These are phyloP conservation scores for Athene cunicularia DNA, from an alignment of 2,113 vertebrate species.

Conservation along the genomic window DNA sequence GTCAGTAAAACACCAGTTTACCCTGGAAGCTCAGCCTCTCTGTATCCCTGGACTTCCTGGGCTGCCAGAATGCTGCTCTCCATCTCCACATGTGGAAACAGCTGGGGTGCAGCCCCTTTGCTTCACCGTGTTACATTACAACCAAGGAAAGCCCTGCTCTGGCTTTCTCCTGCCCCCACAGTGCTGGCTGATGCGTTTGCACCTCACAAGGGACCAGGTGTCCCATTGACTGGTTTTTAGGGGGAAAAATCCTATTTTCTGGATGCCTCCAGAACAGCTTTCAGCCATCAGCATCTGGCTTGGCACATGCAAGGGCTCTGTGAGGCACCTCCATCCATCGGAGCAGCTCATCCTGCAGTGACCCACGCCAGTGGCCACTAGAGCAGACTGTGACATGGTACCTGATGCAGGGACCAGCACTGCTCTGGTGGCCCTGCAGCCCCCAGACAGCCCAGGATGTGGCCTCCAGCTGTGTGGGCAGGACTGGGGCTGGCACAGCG, in stretches of 20 bases:
- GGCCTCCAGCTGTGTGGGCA: neutral
- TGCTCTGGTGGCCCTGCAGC: fast-evolving
- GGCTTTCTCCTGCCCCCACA: neutral
- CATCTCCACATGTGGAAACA: fast-evolving
- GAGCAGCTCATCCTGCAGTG: fast-evolving
- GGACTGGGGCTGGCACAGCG: fast-evolving
- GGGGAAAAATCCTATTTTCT: neutral
- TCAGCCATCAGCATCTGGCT: neutral
- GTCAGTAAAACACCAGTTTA: neutral
- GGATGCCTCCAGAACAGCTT: neutral
- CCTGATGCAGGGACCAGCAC: fast-evolving
- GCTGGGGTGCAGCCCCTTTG: fast-evolving
- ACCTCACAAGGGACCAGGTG: neutral
- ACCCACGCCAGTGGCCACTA: fast-evolving
- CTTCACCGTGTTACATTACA: fast-evolving
- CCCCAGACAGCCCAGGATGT: neutral
- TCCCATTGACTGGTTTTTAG: neutral
- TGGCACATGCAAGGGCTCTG: neutral
- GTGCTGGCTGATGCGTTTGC: neutral
- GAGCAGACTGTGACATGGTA: fast-evolving
- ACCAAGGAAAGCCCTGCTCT: neutral
- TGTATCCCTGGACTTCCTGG: neutral
- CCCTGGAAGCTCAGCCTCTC: neutral
- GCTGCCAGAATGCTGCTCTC: neutral
- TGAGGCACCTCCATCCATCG: fast-evolving